Evolutionary conservation across 2,113 vertebrate species (phyloP).

Genomic region (Erpornis zantholeuca): DNA sequence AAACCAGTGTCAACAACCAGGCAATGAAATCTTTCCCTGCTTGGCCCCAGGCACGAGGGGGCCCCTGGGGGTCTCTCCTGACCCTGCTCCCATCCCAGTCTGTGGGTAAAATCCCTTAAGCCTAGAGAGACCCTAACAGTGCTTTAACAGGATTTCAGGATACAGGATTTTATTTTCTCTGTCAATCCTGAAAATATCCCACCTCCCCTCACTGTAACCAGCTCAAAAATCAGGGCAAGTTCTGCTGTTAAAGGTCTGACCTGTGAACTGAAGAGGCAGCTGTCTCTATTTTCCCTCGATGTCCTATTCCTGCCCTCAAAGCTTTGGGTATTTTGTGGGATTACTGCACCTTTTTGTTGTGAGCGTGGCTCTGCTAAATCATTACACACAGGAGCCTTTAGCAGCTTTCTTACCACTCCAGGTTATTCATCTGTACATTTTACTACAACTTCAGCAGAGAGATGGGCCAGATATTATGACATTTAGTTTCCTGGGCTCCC

Average conservation of each 20-base stretch:
- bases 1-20: neutral
- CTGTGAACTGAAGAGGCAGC: neutral
- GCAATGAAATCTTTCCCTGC: neutral
- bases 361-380: neutral
- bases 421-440: slow-evolving; percentile 42
- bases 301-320: neutral
- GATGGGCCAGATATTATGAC: slow-evolving; percentile 42
- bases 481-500: slow-evolving; percentile 48
- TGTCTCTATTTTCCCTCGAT: neutral
- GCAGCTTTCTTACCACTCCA: slow-evolving; percentile 38
- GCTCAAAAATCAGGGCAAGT: neutral
- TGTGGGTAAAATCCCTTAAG: neutral
- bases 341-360: neutral
- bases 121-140: neutral
- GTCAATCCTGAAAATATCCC: neutral
- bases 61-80: neutral
- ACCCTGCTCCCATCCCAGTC: neutral
- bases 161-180: neutral
- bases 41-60: neutral
- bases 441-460: slow-evolving; percentile 27
- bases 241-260: neutral
- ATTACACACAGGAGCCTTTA: slow-evolving; percentile 25
- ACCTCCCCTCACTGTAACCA: neutral
- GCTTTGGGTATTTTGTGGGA: neutral
- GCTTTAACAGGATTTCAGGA: neutral